Percentiles rank a stretch among this genome's conserved stretches.
Conservation (phyloP, 2,113 vertebrate species). For the Percopsis transmontana region DNA sequence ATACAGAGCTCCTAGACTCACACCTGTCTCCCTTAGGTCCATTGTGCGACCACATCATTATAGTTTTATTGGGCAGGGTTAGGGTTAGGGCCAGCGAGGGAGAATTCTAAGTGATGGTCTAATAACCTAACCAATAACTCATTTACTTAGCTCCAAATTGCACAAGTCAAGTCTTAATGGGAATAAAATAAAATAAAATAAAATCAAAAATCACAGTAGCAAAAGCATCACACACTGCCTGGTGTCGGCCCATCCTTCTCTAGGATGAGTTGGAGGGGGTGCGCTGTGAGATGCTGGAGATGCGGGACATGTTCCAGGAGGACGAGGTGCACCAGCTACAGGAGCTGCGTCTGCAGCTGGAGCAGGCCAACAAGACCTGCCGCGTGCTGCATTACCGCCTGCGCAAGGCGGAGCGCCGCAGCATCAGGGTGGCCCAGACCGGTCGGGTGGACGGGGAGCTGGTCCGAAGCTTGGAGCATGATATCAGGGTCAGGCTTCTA, state of each 20-base stretch:
- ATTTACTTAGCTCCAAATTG: no score
- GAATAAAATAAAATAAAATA: no score
- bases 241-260: background rate
- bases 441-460: constrained; percentile 94
- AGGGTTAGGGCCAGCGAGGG: no score
- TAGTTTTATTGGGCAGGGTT: no score
- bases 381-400: constrained; percentile 97
- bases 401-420: constrained; percentile 93
- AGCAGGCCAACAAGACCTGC: constrained; percentile 92
- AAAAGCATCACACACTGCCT: no score
- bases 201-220: no score
- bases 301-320: constrained; percentile 96
- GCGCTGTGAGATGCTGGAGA: constrained; percentile 96
- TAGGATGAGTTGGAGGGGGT: constrained; percentile 97
- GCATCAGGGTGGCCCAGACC: constrained; percentile 90
- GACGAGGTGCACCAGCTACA: constrained; percentile 94
- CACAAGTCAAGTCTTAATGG: no score
- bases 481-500: constrained; percentile 86
- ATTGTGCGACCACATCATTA: no score
- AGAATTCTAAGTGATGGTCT: no score
- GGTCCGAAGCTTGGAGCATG: constrained; percentile 91
- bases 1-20: no score
- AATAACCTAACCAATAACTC: no score
- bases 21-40: no score
- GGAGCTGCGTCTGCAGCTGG: constrained; percentile 91